Base-by-base conservation (phyloP, 2,888 invertebrate genomes). In the Steromphala cineraria region DNA sequence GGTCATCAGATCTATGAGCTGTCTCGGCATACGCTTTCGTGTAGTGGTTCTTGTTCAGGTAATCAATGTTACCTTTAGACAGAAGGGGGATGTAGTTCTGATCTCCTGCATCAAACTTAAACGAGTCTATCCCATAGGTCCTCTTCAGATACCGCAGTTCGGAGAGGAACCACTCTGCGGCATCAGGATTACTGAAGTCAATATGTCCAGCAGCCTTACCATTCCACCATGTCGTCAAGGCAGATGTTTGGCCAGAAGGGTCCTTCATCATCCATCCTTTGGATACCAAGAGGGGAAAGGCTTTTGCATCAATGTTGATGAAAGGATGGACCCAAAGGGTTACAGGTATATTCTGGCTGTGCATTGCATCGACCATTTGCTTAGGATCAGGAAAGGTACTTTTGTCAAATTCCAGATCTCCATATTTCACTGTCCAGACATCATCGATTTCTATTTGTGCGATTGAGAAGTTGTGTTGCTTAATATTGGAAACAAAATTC, bases 341-440 rank as follows among this genome's bases (percentile, higher is more conserved):
- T 0, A 96, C 96, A 17, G 96, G 95, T 91, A 96, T 97, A 0
- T 96, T 96, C 83, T 95, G 82, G 0, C 82, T 79, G 79, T 92
- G 91, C 31, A 97, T 94, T 53, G 95, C 94, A 28, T 94, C 91
- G 0, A 96, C 94, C 46, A 97, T 94, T 71, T 94, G 91, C 75
- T 94, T 95, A 8, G 97, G 95, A 84, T 97, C 93, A 0, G 96
- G 95, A 87, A 98, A 96, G 90, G 96, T 96, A 2, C 93, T 94
- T 28, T 94, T 94, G 86, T 96, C 95, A 83, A 98, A 97, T 13
- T 95, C 95, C 81, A 96, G 94, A 67, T 97, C 96, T 0, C 98
- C 98, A 91, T 98, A 97, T 91, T 97, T 96, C 15, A 95, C 95
- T 91, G 98, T 97, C 97, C 97, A 98, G 53, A 96, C 95, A 95